phyloP scores from a whole-genome alignment of 2,888 invertebrate species.

The Dicranocentrus wangi region DNA sequence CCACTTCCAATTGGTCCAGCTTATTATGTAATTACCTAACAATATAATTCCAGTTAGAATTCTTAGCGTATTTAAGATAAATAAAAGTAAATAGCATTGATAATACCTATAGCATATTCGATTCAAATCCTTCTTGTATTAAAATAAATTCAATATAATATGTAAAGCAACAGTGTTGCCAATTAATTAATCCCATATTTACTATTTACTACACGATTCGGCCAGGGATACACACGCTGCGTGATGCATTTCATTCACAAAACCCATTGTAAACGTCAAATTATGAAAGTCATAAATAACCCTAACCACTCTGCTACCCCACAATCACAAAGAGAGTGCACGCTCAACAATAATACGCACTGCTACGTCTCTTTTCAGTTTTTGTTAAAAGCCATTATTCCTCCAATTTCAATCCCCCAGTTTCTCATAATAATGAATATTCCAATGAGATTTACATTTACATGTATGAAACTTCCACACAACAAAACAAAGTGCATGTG shows the following conservation, averaged over 20 bases:
- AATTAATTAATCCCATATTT: not conserved
- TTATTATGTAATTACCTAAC: too few relatives aligned
- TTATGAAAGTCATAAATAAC: conserved; percentile 56
- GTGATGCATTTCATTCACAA: conserved; percentile 12
- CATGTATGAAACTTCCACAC: conserved; percentile 4
- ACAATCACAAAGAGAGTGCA: conserved; percentile 25
- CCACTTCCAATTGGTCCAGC: too few relatives aligned
- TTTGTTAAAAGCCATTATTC: conserved; percentile 59
- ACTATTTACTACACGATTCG: conserved; percentile 10
- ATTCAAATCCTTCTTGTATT: too few relatives aligned
- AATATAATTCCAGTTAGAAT: too few relatives aligned
- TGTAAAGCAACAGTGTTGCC: too few relatives aligned
- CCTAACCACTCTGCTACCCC: conserved; percentile 34
- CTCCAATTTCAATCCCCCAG: conserved; percentile 46
- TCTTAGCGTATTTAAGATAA: too few relatives aligned
- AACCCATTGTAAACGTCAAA: conserved; percentile 57
- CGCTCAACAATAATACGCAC: conserved; percentile 34
- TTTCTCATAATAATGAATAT: conserved; percentile 57
- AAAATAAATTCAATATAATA: too few relatives aligned
- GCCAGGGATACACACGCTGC: not conserved
- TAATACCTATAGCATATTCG: too few relatives aligned
- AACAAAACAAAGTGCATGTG: conserved; percentile 24
- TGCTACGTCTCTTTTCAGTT: conserved; percentile 31
- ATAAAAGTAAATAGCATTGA: too few relatives aligned
- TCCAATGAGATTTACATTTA: conserved; percentile 46